These are phyloP conservation scores for Eretmocerus hayati DNA, from an alignment of 2,888 invertebrate species.

Conservation along the genomic window DNA sequence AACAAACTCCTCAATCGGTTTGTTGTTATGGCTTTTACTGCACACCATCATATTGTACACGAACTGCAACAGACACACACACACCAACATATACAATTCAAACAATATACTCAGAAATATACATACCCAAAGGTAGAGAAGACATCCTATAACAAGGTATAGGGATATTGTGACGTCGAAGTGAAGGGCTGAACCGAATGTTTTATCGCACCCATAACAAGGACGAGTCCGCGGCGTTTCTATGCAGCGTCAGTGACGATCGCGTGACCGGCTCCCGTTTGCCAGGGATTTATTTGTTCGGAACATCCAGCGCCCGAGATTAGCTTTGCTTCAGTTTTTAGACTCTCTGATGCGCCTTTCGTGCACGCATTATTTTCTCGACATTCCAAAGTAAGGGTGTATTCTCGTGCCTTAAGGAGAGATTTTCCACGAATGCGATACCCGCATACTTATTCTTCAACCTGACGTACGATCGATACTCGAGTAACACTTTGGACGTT, in stretches of 20 bases:
- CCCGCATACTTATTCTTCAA: too few species aligned
- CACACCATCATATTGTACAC: conserved; percentile 98
- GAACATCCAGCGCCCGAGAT: conserved; percentile 23
- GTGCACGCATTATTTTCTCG: background rate
- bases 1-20: conserved; percentile 95
- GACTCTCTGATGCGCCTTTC: conserved; percentile 16
- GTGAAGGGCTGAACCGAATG: background rate
- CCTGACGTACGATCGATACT: too few species aligned
- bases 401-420: too few species aligned
- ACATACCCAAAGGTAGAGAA: too few species aligned
- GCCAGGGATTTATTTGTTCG: conserved; percentile 25
- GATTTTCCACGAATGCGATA: too few species aligned
- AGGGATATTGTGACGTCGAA: too few species aligned
- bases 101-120: too few species aligned
- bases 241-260: conserved; percentile 4
- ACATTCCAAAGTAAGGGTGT: too few species aligned
- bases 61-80: conserved; percentile 54
- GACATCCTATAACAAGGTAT: too few species aligned
- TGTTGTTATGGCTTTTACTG: conserved; percentile 90
- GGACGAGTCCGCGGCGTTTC: background rate
- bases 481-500: too few species aligned
- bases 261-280: conserved; percentile 30
- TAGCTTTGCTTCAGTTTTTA: conserved; percentile 7
- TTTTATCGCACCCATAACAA: background rate
- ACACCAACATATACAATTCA: too few species aligned